phyloP scores from a whole-genome alignment of 2,797 vertebrate genomes.

The Takifugu ocellatus region DNA sequence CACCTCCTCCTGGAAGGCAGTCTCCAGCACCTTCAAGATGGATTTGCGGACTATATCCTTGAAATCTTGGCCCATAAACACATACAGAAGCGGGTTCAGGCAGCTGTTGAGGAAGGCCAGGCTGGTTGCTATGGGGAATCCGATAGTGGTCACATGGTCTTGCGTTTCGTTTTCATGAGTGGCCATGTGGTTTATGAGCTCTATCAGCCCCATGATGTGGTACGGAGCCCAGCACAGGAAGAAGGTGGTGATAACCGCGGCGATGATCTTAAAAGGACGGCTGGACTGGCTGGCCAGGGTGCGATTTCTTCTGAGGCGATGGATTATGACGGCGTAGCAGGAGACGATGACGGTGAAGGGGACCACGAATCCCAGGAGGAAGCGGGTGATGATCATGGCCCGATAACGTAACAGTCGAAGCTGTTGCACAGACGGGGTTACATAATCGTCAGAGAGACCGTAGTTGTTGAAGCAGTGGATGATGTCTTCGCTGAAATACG shows the following conservation, averaged over 20 bases:
- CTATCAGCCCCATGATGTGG: slow-evolving; percentile 80
- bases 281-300: slow-evolving; percentile 75
- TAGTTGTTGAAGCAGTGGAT: slow-evolving; percentile 87
- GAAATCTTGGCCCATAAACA: slow-evolving; percentile 82
- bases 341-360: slow-evolving; percentile 82
- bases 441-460: slow-evolving; percentile 73
- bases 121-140: slow-evolving; percentile 72
- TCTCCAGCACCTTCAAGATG: slow-evolving; percentile 78
- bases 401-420: slow-evolving; percentile 73
- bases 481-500: too few species aligned
- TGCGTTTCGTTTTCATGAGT: slow-evolving; percentile 46
- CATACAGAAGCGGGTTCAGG: slow-evolving; percentile 81
- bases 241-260: slow-evolving; percentile 82
- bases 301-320: slow-evolving; percentile 75
- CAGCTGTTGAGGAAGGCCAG: slow-evolving; percentile 82
- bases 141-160: slow-evolving; percentile 60
- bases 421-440: slow-evolving; percentile 31
- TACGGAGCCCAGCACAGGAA: slow-evolving; percentile 91
- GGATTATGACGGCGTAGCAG: slow-evolving; percentile 80
- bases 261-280: slow-evolving; percentile 85
- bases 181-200: slow-evolving; percentile 71
- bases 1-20: slow-evolving; percentile 79
- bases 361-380: slow-evolving; percentile 82
- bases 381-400: slow-evolving; percentile 78
- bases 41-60: slow-evolving; percentile 79